Evolutionary conservation across 2,113 vertebrate genomes (phyloP).

Genomic region (Bungarus multicinctus): DNA sequence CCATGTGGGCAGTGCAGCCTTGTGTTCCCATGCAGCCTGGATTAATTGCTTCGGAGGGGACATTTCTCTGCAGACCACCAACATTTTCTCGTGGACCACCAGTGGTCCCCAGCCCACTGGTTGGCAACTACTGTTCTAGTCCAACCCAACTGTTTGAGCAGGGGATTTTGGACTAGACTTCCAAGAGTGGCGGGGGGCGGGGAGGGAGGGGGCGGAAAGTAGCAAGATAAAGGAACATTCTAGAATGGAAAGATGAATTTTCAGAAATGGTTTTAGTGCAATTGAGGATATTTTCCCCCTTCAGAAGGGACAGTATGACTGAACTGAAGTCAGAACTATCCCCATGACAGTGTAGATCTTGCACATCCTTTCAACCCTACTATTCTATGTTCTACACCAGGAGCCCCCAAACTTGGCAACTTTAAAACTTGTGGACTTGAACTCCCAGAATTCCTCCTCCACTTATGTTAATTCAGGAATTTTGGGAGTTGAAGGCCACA

Average conservation of each 20-base stretch:
- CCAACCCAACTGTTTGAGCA: not conserved
- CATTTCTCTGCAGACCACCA: no score
- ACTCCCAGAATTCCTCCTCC: no score
- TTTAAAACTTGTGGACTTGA: no score
- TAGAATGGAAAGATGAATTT: not conserved
- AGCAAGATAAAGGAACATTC: not conserved
- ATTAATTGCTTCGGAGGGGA: no score
- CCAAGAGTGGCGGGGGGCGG: no score
- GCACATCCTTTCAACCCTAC: not conserved
- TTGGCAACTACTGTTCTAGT: not conserved
- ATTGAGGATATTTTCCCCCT: not conserved
- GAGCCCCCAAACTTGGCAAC: no score
- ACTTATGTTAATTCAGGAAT: no score
- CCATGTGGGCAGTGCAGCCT: no score
- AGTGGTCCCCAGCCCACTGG: no score
- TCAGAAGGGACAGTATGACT: not conserved
- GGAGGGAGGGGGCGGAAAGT: accelerated
- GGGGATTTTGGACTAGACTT: not conserved
- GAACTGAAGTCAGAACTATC: not conserved
- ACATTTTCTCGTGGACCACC: no score
- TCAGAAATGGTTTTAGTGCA: not conserved
- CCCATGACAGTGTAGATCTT: not conserved
- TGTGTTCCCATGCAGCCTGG: no score
- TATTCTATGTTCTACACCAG: not conserved
- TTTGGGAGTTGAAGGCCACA: no score